phyloP scores from a whole-genome alignment of 1,140 invertebrate genomes.

The Micrasema minimum region DNA sequence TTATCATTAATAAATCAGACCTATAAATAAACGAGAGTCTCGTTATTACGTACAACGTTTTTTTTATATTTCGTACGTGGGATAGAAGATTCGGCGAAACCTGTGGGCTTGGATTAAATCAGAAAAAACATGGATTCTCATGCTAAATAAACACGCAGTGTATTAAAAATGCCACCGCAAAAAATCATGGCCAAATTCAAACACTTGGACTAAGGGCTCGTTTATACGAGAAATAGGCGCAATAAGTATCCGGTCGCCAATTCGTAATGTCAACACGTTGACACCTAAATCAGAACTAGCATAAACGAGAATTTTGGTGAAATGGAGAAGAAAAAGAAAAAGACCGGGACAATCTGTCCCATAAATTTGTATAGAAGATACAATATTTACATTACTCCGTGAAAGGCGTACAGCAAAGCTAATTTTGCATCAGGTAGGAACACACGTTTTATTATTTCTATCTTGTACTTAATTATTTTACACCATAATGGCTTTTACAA shows the following conservation, averaged over 20 bases:
- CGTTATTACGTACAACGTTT: no score
- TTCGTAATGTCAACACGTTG: not conserved
- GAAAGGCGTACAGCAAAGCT: no score
- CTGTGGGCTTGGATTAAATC: not conserved
- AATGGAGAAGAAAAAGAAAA: not conserved
- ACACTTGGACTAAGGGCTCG: not conserved
- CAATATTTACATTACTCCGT: no score
- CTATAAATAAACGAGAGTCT: no score
- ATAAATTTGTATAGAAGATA: no score
- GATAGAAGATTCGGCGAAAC: not conserved
- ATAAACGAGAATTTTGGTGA: not conserved
- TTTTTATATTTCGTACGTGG: not conserved
- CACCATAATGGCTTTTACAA: no score
- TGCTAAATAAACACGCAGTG: conserved; percentile 19
- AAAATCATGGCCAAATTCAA: conserved; percentile 10
- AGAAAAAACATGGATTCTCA: conserved; percentile 18
- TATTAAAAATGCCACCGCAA: conserved; percentile 12
- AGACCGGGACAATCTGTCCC: not conserved
- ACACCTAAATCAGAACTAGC: not conserved
- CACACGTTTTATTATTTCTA: no score
- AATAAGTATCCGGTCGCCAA: not conserved
- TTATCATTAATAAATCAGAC: no score
- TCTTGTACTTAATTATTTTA: no score
- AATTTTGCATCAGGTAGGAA: no score
- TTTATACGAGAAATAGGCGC: not conserved